Evolutionary conservation across 2,113 vertebrate genomes (phyloP), one percentile per base, ranked within the genome.

Genomic region (Coracopsis vasa): DNA sequence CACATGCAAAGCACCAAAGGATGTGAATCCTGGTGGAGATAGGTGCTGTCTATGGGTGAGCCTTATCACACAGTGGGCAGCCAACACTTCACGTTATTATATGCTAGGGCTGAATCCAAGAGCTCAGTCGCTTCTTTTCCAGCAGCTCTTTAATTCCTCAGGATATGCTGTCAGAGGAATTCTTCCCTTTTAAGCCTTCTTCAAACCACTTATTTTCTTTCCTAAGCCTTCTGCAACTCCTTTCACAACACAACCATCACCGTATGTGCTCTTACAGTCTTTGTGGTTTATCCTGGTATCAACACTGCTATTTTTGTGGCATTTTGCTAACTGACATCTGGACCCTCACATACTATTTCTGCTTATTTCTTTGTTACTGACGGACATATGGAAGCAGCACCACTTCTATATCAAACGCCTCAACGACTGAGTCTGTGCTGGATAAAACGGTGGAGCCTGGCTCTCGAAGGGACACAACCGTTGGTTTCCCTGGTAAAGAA

Each of bases 341-440:
- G 53, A 67, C 35, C 51, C 47, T 48, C 42, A 23, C 41, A 11
- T 6, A 20, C 2, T 42, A 27, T 31, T 91, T 95, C 42, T 70
- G 74, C 48, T 62, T 37, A 17, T 92, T 81, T 95, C 53, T 95
- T 85, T 72, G 31, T 90, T 85, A 50, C 87, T 82, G 62, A 95
- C 99, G 99, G 96, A 98, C 96, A 12, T 90, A 96, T 6, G 98
- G 98, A 65, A 99, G 98, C 96, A 98, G 98, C 89, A 96, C 92
- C 44, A n/a, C 97, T 82, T 99, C 98, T 81, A 97, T 86, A 87
- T 97, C 97, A 27, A 98, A 98, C 44, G 24, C 91, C 41, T 98
- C 98, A 27, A 97, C 96, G 11, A 67, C 81, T 5, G 97, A 98
- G 33, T 97, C 98, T 1, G 6, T 96, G 10, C 95, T 74, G 47